Evolutionary conservation across 2,888 invertebrate genomes (phyloP).

Genomic region (Cataglyphis rosenhaueri): DNA sequence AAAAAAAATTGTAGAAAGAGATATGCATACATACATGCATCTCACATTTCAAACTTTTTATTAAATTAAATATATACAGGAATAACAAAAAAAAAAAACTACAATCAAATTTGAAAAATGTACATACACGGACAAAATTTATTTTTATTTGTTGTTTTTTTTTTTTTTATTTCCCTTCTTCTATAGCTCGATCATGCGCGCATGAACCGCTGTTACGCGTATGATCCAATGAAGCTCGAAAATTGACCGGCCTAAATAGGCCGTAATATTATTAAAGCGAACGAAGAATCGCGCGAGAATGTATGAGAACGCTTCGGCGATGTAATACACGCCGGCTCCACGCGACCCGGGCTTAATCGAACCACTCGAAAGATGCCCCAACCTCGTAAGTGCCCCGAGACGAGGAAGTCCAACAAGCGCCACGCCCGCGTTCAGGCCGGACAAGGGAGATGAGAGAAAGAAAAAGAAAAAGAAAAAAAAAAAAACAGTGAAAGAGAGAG

Average conservation of each 20-base stretch:
- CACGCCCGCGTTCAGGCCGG: slow-evolving; percentile 58
- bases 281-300: slow-evolving; percentile 23
- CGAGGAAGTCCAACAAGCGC: slow-evolving; percentile 55
- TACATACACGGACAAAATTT: background rate
- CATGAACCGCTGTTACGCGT: background rate
- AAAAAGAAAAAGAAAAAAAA: background rate
- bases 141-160: background rate
- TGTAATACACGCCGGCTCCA: slow-evolving; percentile 40
- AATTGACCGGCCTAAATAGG: slow-evolving; percentile 27
- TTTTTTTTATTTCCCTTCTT: background rate
- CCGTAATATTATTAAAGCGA: slow-evolving; percentile 33
- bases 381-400: slow-evolving; percentile 32
- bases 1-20: background rate
- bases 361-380: slow-evolving; percentile 44
- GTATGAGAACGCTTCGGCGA: slow-evolving; percentile 32
- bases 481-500: background rate
- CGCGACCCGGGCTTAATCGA: slow-evolving; percentile 50
- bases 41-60: background rate
- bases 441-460: slow-evolving; percentile 26
- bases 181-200: background rate
- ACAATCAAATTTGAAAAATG: background rate
- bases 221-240: background rate
- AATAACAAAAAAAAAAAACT: background rate
- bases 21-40: background rate
- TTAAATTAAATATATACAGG: background rate